Evolutionary conservation across 2,113 vertebrate genomes (phyloP).

Genomic region (Sterrhoptilus dennistouni): DNA sequence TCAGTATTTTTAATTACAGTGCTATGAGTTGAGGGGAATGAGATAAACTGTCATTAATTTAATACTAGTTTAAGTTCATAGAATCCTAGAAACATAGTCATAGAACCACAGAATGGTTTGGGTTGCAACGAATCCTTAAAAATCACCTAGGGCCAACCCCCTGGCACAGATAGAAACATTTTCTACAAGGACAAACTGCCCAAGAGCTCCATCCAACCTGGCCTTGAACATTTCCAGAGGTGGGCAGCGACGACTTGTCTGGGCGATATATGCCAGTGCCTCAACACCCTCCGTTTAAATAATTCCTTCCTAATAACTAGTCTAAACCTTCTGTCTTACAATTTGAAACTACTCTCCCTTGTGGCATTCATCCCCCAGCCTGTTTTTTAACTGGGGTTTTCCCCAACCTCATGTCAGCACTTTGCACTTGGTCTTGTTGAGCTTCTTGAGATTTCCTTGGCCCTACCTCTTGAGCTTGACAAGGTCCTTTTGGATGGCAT

Average conservation of each 20-base stretch:
- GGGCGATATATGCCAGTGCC: too few species aligned
- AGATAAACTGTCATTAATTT: neutral
- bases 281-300: neutral
- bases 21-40: neutral
- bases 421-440: neutral
- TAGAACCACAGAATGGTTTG: neutral
- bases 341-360: neutral
- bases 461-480: neutral
- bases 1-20: neutral
- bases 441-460: neutral
- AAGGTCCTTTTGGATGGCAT: neutral
- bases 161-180: neutral
- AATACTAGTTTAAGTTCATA: neutral
- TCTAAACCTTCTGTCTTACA: neutral
- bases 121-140: neutral
- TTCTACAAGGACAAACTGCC: neutral
- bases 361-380: fast-evolving
- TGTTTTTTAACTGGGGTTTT: neutral
- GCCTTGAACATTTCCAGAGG: neutral
- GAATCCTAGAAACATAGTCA: too few species aligned
- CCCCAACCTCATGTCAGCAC: too few species aligned
- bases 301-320: neutral
- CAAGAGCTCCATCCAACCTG: neutral
- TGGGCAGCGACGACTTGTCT: neutral
- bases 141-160: neutral